Base-by-base conservation (phyloP, 1,140 invertebrate genomes). In the Drosophila burlai region DNA sequence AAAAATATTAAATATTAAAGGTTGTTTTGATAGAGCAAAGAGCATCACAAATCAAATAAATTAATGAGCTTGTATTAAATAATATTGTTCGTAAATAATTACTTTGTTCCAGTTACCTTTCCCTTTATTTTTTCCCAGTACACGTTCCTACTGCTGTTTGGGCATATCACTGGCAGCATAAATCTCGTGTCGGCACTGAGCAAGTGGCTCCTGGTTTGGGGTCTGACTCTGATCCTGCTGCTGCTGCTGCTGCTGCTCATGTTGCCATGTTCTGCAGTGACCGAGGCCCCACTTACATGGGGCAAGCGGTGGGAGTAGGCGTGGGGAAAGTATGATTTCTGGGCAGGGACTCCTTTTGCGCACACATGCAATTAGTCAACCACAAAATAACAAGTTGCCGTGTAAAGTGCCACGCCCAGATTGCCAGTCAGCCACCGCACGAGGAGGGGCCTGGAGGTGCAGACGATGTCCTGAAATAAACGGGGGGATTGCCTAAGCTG, bases 301-400 rank as follows among this genome's bases (percentile, higher is more conserved):
- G 7, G 11, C 3, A 8, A 13, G 21, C 11, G 18, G n/a, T 4
- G 6, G n/a, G 26, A n/a, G 46, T 26, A 7, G 26, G 40, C 36
- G 36, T 36, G 36, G 21, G 18, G 36, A 10, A 42, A 50, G 6
- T 43, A 68, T 63, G 78, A 47, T 71, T 77, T 72, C 60, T 65
- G 64, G 77, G 40, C 45, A 26, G 65, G 36, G 31, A 75, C 43
- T 80, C 63, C 63, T 74, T 60, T 67, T 24, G 81, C 65, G 67
- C 80, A 80, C 72, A 81, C 84, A 84, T 78, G 84, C 84, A 84
- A 89, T 89, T 89, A 89, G 84, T 89, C 81, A 89, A 65, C 81
- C 77, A 66, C 78, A 89, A 89, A 79, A 84, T 84, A 89, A 79
- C 81, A 89, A 87, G 84, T 87, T 83, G 65, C 83, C 84, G 80